Conservation (phyloP, 1,140 invertebrate species). For the Homarus americanus region DNA sequence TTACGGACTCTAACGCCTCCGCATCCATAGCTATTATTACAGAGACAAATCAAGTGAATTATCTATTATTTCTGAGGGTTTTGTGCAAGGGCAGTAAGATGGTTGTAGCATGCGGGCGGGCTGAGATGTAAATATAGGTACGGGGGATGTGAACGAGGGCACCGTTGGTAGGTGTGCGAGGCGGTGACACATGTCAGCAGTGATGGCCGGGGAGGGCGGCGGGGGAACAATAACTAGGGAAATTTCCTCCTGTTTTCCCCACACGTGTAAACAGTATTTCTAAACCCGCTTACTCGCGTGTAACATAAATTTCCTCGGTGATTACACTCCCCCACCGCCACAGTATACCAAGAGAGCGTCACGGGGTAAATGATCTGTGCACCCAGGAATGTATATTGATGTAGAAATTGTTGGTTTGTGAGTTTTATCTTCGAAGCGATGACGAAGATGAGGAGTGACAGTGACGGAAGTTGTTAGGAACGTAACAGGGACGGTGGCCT, state of each 20-base stretch:
- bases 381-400: no score
- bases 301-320: not conserved
- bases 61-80: not conserved
- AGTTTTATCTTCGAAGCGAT: not conserved
- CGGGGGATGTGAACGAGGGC: constrained; percentile 17
- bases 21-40: constrained; percentile 12
- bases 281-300: constrained; percentile 6
- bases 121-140: constrained; percentile 34
- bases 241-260: constrained; percentile 33
- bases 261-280: constrained; percentile 34
- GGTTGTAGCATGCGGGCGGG: not conserved
- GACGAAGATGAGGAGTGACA: not conserved
- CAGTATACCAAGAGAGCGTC: not conserved
- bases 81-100: not conserved
- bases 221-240: constrained; percentile 20
- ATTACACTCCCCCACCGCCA: not conserved
- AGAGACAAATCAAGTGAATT: not conserved
- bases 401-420: not conserved
- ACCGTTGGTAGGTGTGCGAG: not conserved
- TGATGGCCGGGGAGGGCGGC: constrained; percentile 15
- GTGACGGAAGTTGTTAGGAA: not conserved
- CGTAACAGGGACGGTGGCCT: not conserved
- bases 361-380: not conserved
- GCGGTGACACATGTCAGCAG: constrained; percentile 18
- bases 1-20: not conserved